Evolutionary conservation across 2,888 invertebrate species (phyloP).

Genomic region (Dryobota labecula): DNA sequence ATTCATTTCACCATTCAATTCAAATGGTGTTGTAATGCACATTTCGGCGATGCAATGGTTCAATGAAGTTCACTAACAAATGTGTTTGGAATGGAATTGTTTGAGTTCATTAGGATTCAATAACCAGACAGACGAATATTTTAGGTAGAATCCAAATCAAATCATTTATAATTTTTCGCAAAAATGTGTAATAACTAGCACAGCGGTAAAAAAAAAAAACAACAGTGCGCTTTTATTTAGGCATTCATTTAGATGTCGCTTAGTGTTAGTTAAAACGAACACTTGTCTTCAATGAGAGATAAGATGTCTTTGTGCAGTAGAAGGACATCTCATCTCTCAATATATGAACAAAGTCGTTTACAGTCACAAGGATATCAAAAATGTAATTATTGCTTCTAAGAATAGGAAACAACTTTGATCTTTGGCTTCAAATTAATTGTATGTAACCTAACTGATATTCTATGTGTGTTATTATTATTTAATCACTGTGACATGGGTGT

Average conservation of each 20-base stretch:
- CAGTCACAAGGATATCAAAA: neutral
- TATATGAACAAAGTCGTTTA: neutral
- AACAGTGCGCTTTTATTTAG: neutral
- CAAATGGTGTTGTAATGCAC: conserved; percentile 19
- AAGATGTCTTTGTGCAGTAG: neutral
- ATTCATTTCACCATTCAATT: conserved; percentile 34
- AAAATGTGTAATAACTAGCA: too few species aligned
- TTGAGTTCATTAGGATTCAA: neutral
- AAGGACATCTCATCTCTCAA: neutral
- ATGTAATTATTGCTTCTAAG: neutral
- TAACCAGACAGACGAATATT: neutral
- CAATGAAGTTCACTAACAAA: conserved; percentile 9
- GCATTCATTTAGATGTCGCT: too few species aligned
- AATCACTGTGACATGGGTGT: conserved; percentile 5
- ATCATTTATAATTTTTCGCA: too few species aligned
- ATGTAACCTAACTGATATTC: neutral
- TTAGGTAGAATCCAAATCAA: too few species aligned
- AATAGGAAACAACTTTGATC: conserved; percentile 9
- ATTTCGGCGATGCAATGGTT: conserved; percentile 3
- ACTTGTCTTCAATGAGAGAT: neutral
- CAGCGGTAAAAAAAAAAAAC: too few species aligned
- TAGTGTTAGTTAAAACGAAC: neutral
- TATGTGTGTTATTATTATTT: neutral
- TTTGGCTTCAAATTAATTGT: conserved; percentile 3
- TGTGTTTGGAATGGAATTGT: neutral